phyloP scores from a whole-genome alignment of 2,113 vertebrate species.

The Typhlomys cinereus region DNA sequence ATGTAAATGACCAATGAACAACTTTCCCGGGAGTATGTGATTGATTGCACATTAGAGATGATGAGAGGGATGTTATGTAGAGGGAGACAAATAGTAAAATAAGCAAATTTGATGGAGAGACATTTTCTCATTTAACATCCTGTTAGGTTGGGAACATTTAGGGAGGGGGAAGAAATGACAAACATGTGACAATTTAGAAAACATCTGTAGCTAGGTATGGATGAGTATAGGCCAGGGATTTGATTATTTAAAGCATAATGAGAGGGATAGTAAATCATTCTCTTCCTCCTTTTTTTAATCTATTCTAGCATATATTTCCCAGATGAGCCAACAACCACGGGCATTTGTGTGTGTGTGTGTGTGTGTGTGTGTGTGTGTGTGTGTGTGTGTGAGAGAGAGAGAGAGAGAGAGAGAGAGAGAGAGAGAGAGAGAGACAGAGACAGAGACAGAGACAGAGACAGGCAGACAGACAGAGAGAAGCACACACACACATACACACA shows the following conservation, averaged over 20 bases:
- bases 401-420: background rate
- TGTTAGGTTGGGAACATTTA: conserved; percentile 73
- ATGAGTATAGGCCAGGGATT: conserved; percentile 63
- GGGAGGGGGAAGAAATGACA: conserved; percentile 18
- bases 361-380: background rate
- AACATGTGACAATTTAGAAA: conserved; percentile 70
- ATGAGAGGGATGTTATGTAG: conserved; percentile 64
- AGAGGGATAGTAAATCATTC: conserved; percentile 61
- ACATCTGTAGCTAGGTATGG: conserved; percentile 71
- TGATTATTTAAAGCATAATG: conserved; percentile 67
- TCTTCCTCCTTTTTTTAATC: conserved; percentile 33
- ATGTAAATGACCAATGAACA: conserved; percentile 78
- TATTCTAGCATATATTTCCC: conserved; percentile 52
- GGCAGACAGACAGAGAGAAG: background rate
- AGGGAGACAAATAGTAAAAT: conserved; percentile 70
- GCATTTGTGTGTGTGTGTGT: background rate
- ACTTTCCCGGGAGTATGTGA: conserved; percentile 58
- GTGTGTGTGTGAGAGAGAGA: background rate
- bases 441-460: background rate
- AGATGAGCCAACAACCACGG: conserved; percentile 57
- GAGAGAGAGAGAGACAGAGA: background rate
- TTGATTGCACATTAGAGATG: conserved; percentile 77
- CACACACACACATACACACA: background rate
- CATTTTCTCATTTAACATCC: conserved; percentile 71
- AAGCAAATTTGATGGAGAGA: conserved; percentile 73